Conservation (phyloP, 2,113 vertebrate species). For the Anarrhichthys ocellatus region DNA sequence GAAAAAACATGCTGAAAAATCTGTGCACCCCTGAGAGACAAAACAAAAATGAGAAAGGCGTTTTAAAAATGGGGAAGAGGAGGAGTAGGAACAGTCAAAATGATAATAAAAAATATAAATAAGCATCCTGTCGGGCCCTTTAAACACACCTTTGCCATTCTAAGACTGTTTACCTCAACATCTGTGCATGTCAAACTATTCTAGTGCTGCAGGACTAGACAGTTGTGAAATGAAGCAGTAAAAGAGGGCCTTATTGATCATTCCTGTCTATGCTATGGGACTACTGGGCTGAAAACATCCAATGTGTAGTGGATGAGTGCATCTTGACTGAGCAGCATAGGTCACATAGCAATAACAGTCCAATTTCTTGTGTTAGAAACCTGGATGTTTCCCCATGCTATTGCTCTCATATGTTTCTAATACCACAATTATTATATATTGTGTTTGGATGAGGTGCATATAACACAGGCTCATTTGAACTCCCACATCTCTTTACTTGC, state of each 20-base stretch:
- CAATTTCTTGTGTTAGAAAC: slow-evolving; percentile 56
- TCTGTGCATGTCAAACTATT: slow-evolving; percentile 68
- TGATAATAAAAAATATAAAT: slow-evolving; percentile 36
- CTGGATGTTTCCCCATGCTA: slow-evolving; percentile 9
- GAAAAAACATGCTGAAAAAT: slow-evolving; percentile 16
- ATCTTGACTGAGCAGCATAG: slow-evolving; percentile 75
- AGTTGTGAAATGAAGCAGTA: slow-evolving; percentile 80
- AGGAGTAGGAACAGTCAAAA: slow-evolving; percentile 10
- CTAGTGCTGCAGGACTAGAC: slow-evolving; percentile 63
- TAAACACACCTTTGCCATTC: slow-evolving; percentile 70
- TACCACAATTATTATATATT: not conserved
- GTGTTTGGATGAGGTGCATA: slow-evolving; percentile 8
- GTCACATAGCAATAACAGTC: slow-evolving; percentile 74
- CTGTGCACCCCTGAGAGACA: slow-evolving; percentile 17
- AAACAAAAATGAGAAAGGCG: slow-evolving; percentile 8
- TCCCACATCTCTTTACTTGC: not conserved
- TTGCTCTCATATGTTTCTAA: slow-evolving; percentile 33
- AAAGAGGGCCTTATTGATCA: slow-evolving; percentile 83
- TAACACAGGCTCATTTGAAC: not conserved
- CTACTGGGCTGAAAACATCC: slow-evolving; percentile 81
- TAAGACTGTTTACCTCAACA: slow-evolving; percentile 73
- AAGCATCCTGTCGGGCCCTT: slow-evolving; percentile 46
- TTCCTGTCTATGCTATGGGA: slow-evolving; percentile 66
- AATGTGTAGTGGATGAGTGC: slow-evolving; percentile 77
- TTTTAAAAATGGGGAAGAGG: slow-evolving; percentile 13